Evolutionary conservation across 2,888 invertebrate species (phyloP).

Genomic region (Tridacna crocea): DNA sequence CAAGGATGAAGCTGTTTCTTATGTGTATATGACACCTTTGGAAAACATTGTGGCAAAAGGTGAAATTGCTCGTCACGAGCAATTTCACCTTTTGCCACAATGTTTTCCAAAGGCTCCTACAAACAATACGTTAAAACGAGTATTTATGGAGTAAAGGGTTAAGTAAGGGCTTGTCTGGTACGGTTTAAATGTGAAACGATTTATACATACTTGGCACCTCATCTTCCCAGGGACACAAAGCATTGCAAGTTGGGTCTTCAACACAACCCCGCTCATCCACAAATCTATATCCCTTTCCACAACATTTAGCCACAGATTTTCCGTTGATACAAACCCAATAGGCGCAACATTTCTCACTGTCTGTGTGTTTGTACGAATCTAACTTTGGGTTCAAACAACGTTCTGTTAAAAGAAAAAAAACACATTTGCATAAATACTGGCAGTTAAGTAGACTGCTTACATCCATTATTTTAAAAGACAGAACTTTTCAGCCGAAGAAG

Average conservation of each 20-base stretch:
- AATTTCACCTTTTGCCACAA: no score
- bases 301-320: slow-evolving; percentile 61
- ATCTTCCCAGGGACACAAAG: slow-evolving; percentile 57
- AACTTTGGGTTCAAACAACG: slow-evolving; percentile 52
- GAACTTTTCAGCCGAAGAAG: no score
- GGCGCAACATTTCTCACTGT: slow-evolving; percentile 59
- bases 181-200: no score
- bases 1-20: no score
- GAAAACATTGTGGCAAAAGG: no score
- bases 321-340: slow-evolving; percentile 67
- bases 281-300: slow-evolving; percentile 56
- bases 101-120: no score
- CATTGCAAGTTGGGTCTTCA: slow-evolving; percentile 48
- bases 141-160: no score
- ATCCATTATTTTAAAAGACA: no score
- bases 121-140: no score
- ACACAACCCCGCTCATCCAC: slow-evolving; percentile 46
- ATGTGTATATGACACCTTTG: no score
- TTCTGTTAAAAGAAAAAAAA: slow-evolving; percentile 42
- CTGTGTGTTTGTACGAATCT: slow-evolving; percentile 51
- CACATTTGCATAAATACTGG: not conserved
- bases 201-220: slow-evolving; percentile 34
- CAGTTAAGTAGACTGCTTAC: not conserved
- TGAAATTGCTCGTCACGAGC: no score
- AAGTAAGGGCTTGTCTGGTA: no score